A percentile compares a stretch with the other conserved stretches of the same genome.
Evolutionary conservation across 2,113 vertebrate genomes (phyloP).

Genomic region (Ceyx margarethae): DNA sequence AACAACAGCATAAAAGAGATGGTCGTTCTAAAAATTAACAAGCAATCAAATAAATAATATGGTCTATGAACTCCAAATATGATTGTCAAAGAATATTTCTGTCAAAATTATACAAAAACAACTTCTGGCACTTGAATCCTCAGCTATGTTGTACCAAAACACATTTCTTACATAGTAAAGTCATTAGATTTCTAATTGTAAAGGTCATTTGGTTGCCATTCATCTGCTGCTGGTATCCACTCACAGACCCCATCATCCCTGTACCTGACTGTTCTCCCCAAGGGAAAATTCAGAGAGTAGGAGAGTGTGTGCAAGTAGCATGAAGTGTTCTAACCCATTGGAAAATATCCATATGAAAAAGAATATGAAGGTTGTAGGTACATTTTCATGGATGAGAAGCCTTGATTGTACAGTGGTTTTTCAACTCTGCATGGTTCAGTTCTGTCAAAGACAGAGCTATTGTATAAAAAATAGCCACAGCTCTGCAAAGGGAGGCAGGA

Average conservation of each 20-base stretch:
- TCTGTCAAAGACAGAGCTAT: not conserved
- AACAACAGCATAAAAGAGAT: conserved; percentile 30
- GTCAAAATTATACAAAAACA: not conserved
- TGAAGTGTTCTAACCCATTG: not conserved
- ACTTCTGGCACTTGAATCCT: not conserved
- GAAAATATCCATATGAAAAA: not conserved
- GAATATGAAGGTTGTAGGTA: not conserved
- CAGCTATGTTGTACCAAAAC: not conserved
- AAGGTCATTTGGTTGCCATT: not conserved
- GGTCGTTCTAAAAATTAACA: not conserved
- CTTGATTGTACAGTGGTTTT: not conserved
- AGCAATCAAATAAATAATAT: not conserved
- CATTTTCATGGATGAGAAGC: not conserved
- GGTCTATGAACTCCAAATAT: not conserved
- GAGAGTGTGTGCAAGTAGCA: not conserved
- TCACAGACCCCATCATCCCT: not conserved
- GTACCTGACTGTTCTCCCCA: not conserved
- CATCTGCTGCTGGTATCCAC: not conserved
- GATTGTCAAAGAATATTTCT: not conserved
- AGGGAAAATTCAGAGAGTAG: not conserved
- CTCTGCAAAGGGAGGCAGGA: not conserved
- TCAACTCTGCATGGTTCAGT: not conserved
- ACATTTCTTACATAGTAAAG: not conserved
- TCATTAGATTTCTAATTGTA: not conserved
- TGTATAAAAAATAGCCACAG: not conserved